A percentile compares a stretch with the other conserved stretches of the same genome.
Conservation (phyloP, 2,113 vertebrate genomes). For the Rissa tridactyla region DNA sequence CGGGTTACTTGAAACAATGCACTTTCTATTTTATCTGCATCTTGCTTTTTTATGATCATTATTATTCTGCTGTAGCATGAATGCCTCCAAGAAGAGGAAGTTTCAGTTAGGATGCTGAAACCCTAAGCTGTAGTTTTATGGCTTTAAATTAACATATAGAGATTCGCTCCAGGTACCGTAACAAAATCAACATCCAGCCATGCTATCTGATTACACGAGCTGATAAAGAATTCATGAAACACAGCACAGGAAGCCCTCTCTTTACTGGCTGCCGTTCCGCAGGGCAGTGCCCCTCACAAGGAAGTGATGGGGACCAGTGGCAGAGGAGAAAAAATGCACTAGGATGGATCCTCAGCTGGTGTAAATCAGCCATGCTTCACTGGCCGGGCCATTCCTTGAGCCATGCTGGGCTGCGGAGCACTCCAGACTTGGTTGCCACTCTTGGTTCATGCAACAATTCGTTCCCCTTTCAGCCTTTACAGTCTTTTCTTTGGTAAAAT, state of each 20-base stretch:
- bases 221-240: slow-evolving; percentile 41
- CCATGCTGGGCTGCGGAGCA: neutral
- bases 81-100: slow-evolving; percentile 55
- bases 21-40: slow-evolving; percentile 1
- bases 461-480: neutral
- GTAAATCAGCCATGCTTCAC: neutral
- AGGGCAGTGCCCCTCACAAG: neutral
- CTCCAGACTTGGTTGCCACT: neutral
- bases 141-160: slow-evolving; percentile 59
- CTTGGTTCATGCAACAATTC: neutral
- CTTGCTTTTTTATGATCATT: neutral
- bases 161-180: slow-evolving; percentile 59
- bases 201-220: slow-evolving; percentile 58
- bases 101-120: slow-evolving; percentile 59
- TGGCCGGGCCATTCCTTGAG: neutral
- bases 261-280: neutral
- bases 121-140: slow-evolving; percentile 62
- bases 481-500: neutral
- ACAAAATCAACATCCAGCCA: slow-evolving; percentile 62
- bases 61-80: neutral
- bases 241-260: slow-evolving; percentile 16
- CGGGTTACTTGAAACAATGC: neutral
- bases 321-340: neutral
- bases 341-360: neutral
- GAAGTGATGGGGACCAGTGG: slow-evolving; percentile 1